Conservation (phyloP, 1,140 invertebrate species). For the Grapholita molesta region DNA sequence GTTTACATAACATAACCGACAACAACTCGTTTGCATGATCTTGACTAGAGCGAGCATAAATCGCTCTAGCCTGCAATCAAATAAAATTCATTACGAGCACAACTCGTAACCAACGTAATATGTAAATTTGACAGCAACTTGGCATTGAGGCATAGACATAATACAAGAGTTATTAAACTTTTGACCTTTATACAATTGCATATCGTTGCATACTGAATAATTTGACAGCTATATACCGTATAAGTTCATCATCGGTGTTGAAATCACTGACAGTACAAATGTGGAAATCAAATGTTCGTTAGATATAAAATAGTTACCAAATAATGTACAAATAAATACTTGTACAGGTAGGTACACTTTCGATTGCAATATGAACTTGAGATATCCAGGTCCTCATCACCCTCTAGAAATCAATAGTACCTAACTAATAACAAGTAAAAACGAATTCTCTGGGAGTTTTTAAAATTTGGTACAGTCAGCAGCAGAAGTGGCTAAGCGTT, state of each 20-base stretch:
- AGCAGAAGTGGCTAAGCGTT: no score
- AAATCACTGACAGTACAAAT: neutral
- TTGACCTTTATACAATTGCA: neutral
- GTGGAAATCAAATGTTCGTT: neutral
- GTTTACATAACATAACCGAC: constrained; percentile 10
- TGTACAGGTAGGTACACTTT: no score
- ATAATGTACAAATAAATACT: no score
- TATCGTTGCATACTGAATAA: neutral
- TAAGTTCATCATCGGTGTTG: neutral
- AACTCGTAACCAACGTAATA: neutral
- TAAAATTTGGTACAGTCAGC: no score
- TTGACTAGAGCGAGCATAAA: neutral
- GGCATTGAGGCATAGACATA: neutral
- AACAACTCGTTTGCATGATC: constrained; percentile 12
- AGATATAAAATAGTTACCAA: no score
- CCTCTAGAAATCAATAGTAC: no score
- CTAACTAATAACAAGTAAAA: no score
- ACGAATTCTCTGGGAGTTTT: no score
- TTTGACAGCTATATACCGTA: neutral
- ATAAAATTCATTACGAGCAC: neutral
- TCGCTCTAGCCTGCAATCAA: neutral
- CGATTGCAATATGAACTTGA: no score
- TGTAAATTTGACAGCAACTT: neutral
- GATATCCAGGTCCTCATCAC: no score
- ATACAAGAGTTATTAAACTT: neutral